A percentile compares a stretch with the other conserved stretches of the same genome.
Evolutionary conservation across 2,888 invertebrate species (phyloP).

Genomic region (Megalurothrips usitatus): DNA sequence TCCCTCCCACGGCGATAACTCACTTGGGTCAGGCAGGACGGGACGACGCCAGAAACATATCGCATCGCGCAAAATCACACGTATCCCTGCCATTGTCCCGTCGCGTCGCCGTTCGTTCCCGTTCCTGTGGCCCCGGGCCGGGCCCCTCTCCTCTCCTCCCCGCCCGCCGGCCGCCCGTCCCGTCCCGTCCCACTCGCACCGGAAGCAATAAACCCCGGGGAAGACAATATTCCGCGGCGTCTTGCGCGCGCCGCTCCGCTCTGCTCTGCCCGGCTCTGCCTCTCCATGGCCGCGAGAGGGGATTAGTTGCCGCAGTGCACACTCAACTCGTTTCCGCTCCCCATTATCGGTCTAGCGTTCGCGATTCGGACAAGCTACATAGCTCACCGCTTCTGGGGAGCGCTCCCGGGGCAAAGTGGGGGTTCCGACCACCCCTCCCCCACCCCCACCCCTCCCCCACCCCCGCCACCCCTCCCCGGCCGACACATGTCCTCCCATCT

Average conservation of each 20-base stretch:
- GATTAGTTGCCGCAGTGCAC: no score
- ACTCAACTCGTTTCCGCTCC: no score
- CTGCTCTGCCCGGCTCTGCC: neutral
- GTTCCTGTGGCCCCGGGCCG: neutral
- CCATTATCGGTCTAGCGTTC: neutral
- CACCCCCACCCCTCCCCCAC: no score
- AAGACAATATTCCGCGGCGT: constrained; percentile 4
- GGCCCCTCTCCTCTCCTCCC: neutral
- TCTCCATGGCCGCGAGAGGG: neutral
- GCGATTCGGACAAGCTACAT: neutral
- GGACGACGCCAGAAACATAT: no score
- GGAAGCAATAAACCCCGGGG: neutral
- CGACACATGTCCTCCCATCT: neutral
- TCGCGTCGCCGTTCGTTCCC: no score
- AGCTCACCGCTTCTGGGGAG: neutral
- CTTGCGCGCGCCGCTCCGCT: neutral
- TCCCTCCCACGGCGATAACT: no score
- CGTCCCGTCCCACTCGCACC: neutral
- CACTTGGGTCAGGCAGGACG: no score
- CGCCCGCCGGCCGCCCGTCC: neutral
- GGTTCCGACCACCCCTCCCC: no score
- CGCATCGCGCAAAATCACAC: no score
- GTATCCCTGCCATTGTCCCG: no score
- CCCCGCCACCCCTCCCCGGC: neutral
- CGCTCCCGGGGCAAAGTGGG: no score